Percentiles rank a stretch among this genome's conserved stretches.
Evolutionary conservation across 2,888 invertebrate genomes (phyloP).

Genomic region (Amaurobius ferox): DNA sequence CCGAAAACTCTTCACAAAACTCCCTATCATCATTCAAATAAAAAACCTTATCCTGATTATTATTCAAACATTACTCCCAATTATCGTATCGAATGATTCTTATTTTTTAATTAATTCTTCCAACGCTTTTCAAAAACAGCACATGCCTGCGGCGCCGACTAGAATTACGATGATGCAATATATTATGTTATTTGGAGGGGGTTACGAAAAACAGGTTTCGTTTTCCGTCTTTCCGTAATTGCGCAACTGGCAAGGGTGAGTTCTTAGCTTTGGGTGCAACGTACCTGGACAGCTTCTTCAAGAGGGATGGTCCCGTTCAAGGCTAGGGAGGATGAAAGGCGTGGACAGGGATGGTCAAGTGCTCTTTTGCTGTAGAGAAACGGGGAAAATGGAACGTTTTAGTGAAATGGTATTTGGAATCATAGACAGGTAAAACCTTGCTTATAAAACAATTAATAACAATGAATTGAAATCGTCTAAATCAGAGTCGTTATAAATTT

Average conservation of each 20-base stretch:
- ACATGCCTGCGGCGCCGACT: not conserved
- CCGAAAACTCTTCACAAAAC: not conserved
- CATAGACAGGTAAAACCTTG: too few species aligned
- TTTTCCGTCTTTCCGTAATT: not conserved
- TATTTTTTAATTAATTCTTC: not conserved
- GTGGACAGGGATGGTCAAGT: too few species aligned
- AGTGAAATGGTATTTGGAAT: too few species aligned
- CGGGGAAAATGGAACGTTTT: too few species aligned
- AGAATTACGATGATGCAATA: slow-evolving; percentile 5
- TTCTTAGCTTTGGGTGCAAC: slow-evolving; percentile 2
- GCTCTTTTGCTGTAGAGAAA: too few species aligned
- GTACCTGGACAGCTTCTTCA: not conserved
- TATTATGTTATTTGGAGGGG: not conserved
- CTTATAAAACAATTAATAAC: too few species aligned
- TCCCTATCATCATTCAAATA: not conserved
- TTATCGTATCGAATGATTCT: not conserved
- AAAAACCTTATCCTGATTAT: not conserved
- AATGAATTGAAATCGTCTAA: too few species aligned
- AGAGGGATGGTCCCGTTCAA: not conserved
- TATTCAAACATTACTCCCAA: not conserved
- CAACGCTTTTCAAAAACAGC: not conserved
- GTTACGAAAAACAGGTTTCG: not conserved
- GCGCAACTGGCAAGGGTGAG: not conserved
- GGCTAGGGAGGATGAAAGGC: not conserved
- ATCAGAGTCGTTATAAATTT: too few species aligned